Evolutionary conservation across 2,113 vertebrate species (phyloP).

Genomic region (Lamprotornis superbus): DNA sequence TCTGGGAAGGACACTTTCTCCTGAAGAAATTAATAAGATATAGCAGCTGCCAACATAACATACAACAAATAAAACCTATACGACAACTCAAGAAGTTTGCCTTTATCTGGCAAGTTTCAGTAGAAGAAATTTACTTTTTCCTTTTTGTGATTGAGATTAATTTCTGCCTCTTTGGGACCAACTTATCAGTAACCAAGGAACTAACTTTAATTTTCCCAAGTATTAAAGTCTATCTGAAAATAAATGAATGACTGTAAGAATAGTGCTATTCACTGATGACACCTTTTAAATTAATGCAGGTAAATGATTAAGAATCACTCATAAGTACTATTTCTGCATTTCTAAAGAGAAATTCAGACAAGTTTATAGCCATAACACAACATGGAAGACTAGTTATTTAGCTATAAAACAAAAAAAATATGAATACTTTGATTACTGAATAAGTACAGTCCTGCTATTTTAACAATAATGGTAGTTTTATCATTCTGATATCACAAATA

Average conservation of each 20-base stretch:
- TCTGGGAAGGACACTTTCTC: conserved; percentile 83
- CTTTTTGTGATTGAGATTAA: neutral
- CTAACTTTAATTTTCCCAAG: neutral
- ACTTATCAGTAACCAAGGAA: neutral
- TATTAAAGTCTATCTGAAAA: neutral
- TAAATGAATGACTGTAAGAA: neutral
- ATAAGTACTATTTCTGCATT: neutral
- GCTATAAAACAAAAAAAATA: neutral
- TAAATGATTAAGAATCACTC: neutral
- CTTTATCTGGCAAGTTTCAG: neutral
- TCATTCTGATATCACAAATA: neutral
- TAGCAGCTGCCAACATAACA: neutral
- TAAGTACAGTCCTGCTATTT: neutral
- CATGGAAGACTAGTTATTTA: neutral
- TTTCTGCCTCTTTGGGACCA: neutral
- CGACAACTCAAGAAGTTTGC: neutral
- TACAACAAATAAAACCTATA: neutral
- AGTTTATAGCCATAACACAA: neutral
- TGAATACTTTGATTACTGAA: neutral
- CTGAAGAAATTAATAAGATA: conserved; percentile 56
- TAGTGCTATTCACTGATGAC: neutral
- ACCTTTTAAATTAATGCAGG: neutral
- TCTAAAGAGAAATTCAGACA: neutral
- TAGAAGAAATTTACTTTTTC: neutral
- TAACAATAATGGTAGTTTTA: neutral